Conservation (phyloP, 2,797 vertebrate genomes). For the Danio aesculapii region DNA sequence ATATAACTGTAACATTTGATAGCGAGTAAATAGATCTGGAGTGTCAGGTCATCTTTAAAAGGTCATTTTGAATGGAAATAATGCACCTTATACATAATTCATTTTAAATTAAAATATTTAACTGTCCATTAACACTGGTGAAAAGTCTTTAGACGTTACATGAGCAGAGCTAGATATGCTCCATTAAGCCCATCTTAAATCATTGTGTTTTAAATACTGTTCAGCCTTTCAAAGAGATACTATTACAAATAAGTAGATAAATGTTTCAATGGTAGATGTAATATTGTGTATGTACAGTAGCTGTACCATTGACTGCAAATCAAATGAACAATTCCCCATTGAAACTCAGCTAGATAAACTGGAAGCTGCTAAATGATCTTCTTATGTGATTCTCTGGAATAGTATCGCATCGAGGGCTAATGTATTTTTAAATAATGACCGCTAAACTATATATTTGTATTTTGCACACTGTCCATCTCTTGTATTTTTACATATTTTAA, state of each 20-base stretch:
- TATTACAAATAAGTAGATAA: background rate
- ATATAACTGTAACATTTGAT: background rate
- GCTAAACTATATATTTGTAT: no score
- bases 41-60: background rate
- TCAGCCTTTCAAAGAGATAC: background rate
- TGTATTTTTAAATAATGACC: no score
- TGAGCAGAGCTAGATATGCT: background rate
- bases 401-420: no score
- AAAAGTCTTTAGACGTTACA: background rate
- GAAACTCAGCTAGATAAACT: background rate
- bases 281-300: background rate
- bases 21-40: background rate
- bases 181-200: background rate
- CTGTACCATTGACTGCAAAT: slow-evolving; percentile 1
- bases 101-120: background rate
- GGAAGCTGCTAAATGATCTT: background rate
- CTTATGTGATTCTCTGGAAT: no score
- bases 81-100: background rate
- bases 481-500: no score
- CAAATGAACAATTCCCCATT: background rate
- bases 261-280: background rate
- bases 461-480: no score
- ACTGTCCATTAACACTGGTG: background rate
- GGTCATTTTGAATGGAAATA: background rate
- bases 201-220: background rate